These are phyloP conservation scores for Noctua fimbriata DNA, from an alignment of 2,888 invertebrate species.

Conservation along the genomic window DNA sequence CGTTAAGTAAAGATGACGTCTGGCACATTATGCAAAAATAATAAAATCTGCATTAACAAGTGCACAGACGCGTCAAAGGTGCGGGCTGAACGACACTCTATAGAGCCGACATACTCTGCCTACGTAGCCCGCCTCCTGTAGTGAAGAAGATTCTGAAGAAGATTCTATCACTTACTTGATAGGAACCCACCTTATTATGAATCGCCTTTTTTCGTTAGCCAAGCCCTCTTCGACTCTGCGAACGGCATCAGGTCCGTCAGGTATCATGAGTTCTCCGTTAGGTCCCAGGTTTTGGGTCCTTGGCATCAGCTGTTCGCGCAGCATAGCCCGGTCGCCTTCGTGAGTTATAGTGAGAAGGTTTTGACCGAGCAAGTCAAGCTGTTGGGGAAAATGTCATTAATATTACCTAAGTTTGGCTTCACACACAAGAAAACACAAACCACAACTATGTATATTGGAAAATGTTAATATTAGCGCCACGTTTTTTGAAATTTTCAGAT, in stretches of 20 bases:
- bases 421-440: not conserved
- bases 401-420: not conserved
- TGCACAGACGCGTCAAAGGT: not conserved
- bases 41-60: conserved; percentile 33
- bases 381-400: conserved; percentile 51
- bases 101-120: not conserved
- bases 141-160: not conserved
- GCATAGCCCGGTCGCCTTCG: conserved; percentile 94
- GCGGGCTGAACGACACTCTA: not conserved
- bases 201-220: conserved; percentile 76
- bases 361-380: conserved; percentile 97
- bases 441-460: not conserved
- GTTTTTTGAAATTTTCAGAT: too few species aligned
- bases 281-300: conserved; percentile 83
- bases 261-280: conserved; percentile 89
- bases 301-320: conserved; percentile 92
- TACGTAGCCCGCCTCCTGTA: not conserved
- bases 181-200: conserved; percentile 77
- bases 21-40: conserved; percentile 46
- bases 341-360: conserved; percentile 94
- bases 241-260: conserved; percentile 78
- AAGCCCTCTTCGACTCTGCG: conserved; percentile 71
- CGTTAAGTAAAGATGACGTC: conserved; percentile 22
- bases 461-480: not conserved
- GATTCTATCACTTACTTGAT: not conserved